Base-by-base conservation (phyloP, 2,888 invertebrate genomes). In the Rugalucina vietnamica region DNA sequence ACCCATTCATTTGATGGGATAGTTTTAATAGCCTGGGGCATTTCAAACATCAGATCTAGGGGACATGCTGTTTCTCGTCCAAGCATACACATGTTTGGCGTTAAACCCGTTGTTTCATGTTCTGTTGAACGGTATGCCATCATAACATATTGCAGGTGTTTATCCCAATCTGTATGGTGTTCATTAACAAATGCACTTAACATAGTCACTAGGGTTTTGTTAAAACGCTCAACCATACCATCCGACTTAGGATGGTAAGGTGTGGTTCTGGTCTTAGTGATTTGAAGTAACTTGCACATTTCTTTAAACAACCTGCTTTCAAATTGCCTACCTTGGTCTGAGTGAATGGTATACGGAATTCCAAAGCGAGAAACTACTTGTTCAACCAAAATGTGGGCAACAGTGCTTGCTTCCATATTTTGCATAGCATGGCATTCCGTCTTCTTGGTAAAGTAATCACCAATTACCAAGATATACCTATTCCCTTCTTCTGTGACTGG, bases 151-250 rank as follows among this genome's bases (percentile, higher is more conserved):
- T 34, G 79, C 0, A 83, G 29, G n/a, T 83, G 76, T 14, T 70
- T 43, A 60, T 87, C 87, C 87, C 86, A 87, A 54, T 87, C 73
- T 18, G 24, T 74, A n/a, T 80, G 76, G 36, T 83, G 81, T 36
- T 80, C 71, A 50, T 79, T 60, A 12, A 86, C 76, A 39, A 81
- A 14, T n/a, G 76, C 71, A 37, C 73, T 73, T 10, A 86, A 70
- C 88, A 88, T 86, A 1, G 81, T 39, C 36, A 37, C 49, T 10
- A 86, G 32, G 1, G 81, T 85, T 34, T 72, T 72, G 36, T 82
- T n/a, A n/a, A n/a, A n/a, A n/a, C n/a, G n/a, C n/a, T n/a, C n/a
- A n/a, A n/a, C n/a, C n/a, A n/a, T n/a, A n/a, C n/a, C n/a, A n/a
- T n/a, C n/a, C n/a, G n/a, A n/a, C n/a, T n/a, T n/a, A n/a, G n/a